A percentile compares a stretch with the other conserved stretches of the same genome.
Conservation (phyloP, 2,113 vertebrate species). For the Aplodontia rufa region DNA sequence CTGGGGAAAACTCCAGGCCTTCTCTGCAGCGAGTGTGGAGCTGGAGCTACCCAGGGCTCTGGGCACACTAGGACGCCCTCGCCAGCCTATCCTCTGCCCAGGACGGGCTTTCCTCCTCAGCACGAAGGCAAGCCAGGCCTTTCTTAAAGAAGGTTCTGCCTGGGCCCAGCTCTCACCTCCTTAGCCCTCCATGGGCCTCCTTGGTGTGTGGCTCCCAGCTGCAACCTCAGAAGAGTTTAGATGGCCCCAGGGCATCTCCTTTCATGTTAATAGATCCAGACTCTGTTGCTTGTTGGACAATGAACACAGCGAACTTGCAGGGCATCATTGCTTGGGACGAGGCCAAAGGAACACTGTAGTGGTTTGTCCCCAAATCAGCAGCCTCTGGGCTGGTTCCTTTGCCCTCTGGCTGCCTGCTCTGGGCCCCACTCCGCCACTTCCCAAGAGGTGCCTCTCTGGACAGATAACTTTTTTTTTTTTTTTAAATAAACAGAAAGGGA, state of each 20-base stretch:
- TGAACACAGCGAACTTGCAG: no score
- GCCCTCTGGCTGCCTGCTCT: neutral
- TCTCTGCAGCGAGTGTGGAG: no score
- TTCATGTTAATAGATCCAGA: neutral
- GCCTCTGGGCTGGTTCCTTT: neutral
- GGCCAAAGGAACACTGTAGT: no score
- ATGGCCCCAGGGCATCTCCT: neutral
- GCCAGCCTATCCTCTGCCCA: neutral
- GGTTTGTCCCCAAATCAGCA: fast-evolving
- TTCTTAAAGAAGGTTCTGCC: neutral
- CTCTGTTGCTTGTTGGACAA: neutral
- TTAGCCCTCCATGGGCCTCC: neutral
- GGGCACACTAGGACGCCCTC: no score
- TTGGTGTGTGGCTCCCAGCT: neutral
- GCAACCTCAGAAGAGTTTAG: neutral
- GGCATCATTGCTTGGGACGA: neutral
- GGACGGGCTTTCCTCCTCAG: neutral
- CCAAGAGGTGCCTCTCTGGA: no score
- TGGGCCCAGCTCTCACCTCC: neutral
- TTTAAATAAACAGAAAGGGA: no score
- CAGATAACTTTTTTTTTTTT: no score
- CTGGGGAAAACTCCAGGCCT: no score
- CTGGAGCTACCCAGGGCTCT: neutral
- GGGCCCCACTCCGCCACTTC: neutral
- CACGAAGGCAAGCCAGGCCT: neutral